Base-by-base conservation (phyloP, 2,888 invertebrate species). In the Orchesellides sinensis region DNA sequence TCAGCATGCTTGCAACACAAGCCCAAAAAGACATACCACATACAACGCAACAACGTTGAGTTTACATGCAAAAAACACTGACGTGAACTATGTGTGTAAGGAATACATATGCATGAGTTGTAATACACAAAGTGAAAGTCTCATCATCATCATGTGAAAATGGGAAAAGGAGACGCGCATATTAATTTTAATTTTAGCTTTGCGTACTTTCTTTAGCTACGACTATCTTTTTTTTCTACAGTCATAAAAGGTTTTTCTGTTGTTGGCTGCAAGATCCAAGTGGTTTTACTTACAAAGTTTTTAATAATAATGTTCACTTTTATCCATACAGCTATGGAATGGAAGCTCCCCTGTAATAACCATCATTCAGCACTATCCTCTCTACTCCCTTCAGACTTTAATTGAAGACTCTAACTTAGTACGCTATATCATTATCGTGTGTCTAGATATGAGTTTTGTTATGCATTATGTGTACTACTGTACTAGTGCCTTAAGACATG, bases 281-380 rank as follows among this genome's bases (percentile, higher is more conserved):
- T 59, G 59, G 29, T 59, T 59, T 59, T 59, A 59, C 59, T 32
- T 17, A 59, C 32, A 59, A 59, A 59, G 17, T 59, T 59, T 59
- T 59, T 59, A 59, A 59, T 59, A 59, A 27, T 59, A 59, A 59
- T 59, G 59, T 32, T 59, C 59, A 59, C 59, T 59, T 59, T 56
- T 56, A 25, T 59, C 32, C 59, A 59, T 59, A 59, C 10, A 25
- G 17, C 17, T 8, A 32, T 17, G 59, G 59, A 59, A 59, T 59
- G 59, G 17, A 32, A 59, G 59, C 32, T 59, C 59, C n/a, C n/a
- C 59, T 59, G 59, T 59, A 59, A 59, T 59, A 59, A 59, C 59
- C 59, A 59, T 59, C 59, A 59, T 59, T 59, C 32, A 59, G 59
- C 32, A 19, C 59, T 59, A 59, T 59, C 29, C 27, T 27, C 21